Percentiles rank a stretch among this genome's conserved stretches.
Evolutionary conservation across 1,140 invertebrate genomes (phyloP).

Genomic region (Diorhabda elongata): DNA sequence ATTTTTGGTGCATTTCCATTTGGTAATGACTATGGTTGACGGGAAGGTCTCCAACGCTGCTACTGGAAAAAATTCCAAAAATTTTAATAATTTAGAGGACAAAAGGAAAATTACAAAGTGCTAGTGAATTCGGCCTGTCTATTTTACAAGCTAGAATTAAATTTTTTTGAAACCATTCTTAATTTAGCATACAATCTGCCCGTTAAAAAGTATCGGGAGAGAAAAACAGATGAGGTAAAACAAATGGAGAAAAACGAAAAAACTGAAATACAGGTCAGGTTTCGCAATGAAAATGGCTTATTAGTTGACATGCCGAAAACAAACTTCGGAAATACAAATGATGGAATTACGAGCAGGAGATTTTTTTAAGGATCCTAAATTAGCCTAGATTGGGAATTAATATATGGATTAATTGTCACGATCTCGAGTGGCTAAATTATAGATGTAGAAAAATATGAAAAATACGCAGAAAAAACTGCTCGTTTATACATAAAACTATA

Average conservation of each 20-base stretch:
- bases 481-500: slow-evolving; percentile 33
- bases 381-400: slow-evolving; percentile 6
- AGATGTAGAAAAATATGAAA: slow-evolving; percentile 8
- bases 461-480: not conserved
- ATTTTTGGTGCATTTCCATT: slow-evolving; percentile 30
- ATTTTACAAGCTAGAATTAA: slow-evolving; percentile 43
- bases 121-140: slow-evolving; percentile 17
- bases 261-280: slow-evolving; percentile 1
- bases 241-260: not conserved
- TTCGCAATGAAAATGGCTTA: slow-evolving; percentile 10
- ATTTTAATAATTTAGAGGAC: slow-evolving; percentile 38
- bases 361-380: slow-evolving; percentile 13
- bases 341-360: not conserved
- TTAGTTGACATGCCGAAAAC: slow-evolving; percentile 1
- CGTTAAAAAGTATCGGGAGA: slow-evolving; percentile 36
- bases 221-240: slow-evolving; percentile 21
- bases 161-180: slow-evolving; percentile 44
- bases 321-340: slow-evolving; percentile 7
- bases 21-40: slow-evolving; percentile 46
- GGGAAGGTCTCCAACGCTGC: slow-evolving; percentile 46
- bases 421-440: slow-evolving; percentile 3
- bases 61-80: slow-evolving; percentile 39
- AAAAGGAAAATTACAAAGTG: too few relatives aligned
- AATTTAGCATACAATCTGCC: slow-evolving; percentile 42
- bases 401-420: not conserved